Conservation (phyloP, 2,113 vertebrate species). For the Cyphomyrus discorhynchus region DNA sequence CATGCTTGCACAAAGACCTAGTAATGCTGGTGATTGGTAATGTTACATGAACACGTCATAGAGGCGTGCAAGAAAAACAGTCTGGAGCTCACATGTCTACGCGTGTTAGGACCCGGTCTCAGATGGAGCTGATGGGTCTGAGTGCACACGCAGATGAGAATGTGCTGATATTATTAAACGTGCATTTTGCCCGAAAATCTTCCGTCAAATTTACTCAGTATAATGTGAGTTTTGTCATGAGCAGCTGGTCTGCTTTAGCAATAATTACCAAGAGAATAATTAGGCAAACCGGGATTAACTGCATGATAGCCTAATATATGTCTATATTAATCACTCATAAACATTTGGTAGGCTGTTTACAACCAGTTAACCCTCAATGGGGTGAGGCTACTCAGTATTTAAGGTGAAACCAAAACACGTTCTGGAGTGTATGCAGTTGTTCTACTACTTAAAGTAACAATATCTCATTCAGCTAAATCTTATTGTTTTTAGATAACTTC, state of each 20-base stretch:
- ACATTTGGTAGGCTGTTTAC: background rate
- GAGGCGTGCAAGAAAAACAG: background rate
- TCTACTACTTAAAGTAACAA: background rate
- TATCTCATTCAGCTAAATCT: background rate
- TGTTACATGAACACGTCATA: background rate
- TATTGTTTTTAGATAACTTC: background rate
- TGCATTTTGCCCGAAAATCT: background rate
- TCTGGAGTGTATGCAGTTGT: background rate
- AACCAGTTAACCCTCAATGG: background rate
- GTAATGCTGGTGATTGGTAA: background rate
- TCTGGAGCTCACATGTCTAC: background rate
- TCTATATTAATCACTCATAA: background rate
- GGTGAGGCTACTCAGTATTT: background rate
- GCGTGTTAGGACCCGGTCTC: background rate
- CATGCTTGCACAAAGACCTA: background rate
- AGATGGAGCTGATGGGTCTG: background rate
- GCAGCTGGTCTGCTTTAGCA: background rate
- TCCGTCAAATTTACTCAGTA: background rate
- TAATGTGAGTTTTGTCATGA: background rate
- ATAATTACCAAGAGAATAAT: background rate
- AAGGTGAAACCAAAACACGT: background rate
- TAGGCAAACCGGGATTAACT: background rate
- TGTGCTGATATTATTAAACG: background rate
- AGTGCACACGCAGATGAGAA: background rate
- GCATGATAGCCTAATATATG: background rate